Conservation (phyloP, 64 coral and sea anemone species). For the Platygyra sinensis region DNA sequence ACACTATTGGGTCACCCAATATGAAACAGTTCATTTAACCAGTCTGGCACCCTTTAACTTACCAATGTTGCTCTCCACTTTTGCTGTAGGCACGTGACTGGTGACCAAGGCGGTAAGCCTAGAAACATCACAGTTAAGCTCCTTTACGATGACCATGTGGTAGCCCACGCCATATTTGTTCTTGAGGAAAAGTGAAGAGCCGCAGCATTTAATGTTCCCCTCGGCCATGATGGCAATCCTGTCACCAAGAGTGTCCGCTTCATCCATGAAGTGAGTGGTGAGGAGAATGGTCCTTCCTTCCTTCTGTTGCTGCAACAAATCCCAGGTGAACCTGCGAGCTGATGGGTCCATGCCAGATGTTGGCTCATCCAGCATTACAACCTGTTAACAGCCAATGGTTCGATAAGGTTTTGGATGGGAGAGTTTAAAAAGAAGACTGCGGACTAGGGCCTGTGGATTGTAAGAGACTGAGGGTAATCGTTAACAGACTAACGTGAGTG, state of each 20-base stretch:
- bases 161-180: constrained; percentile 94
- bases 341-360: constrained; percentile 98
- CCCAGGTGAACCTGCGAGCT: constrained; percentile 96
- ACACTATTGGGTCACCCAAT: too few species aligned
- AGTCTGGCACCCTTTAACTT: not conserved
- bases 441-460: too few species aligned
- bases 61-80: constrained; percentile 96
- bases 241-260: constrained; percentile 93
- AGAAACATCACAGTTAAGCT: constrained; percentile 55
- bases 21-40: too few species aligned
- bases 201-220: constrained; percentile 96
- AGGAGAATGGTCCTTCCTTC: constrained; percentile 85
- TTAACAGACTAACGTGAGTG: too few species aligned
- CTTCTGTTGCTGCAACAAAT: constrained; percentile 88
- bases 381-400: constrained; percentile 43
- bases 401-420: too few species aligned
- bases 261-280: constrained; percentile 98
- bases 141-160: constrained; percentile 95
- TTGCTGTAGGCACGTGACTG: constrained; percentile 79
- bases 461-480: too few species aligned
- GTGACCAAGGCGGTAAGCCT: constrained; percentile 60
- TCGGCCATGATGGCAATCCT: constrained; percentile 99
- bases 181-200: constrained; percentile 91
- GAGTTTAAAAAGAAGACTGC: too few species aligned
- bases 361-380: constrained; percentile 95